Evolutionary conservation across 2,797 vertebrate species (phyloP).

Genomic region (Poecile montanus): DNA sequence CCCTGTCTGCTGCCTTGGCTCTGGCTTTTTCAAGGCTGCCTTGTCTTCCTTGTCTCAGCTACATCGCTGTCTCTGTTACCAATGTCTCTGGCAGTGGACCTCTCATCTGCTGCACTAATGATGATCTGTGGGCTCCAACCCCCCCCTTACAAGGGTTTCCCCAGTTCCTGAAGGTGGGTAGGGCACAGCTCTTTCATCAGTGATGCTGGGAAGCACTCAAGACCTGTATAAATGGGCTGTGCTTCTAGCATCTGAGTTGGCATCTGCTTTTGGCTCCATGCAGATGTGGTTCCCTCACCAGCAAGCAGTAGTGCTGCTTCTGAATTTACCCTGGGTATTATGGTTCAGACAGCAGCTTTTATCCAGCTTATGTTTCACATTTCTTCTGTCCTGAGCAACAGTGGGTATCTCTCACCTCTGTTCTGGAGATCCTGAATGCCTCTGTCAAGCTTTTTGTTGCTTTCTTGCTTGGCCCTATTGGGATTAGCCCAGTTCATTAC

Average conservation of each 20-base stretch:
- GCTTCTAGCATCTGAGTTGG: background rate
- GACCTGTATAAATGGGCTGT: background rate
- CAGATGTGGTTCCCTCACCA: background rate
- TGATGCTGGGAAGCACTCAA: background rate
- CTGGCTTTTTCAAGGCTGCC: background rate
- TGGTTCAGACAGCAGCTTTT: background rate
- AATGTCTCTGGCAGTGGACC: background rate
- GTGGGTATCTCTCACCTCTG: background rate
- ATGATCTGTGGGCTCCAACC: background rate
- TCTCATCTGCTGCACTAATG: background rate
- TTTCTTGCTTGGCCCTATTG: background rate
- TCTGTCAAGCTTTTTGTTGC: background rate
- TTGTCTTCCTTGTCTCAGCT: background rate
- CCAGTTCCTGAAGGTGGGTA: background rate
- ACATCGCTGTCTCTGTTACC: background rate
- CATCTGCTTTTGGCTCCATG: background rate
- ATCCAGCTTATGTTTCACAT: background rate
- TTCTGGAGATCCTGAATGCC: background rate
- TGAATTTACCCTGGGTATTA: background rate
- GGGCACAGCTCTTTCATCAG: background rate
- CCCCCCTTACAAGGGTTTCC: background rate
- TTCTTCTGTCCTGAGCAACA: background rate
- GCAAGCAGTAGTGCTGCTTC: background rate
- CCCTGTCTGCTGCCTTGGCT: slow-evolving; percentile 22
- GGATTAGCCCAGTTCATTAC: background rate